These are phyloP conservation scores for Netelia melanura DNA, from an alignment of 2,888 invertebrate genomes.

Conservation along the genomic window DNA sequence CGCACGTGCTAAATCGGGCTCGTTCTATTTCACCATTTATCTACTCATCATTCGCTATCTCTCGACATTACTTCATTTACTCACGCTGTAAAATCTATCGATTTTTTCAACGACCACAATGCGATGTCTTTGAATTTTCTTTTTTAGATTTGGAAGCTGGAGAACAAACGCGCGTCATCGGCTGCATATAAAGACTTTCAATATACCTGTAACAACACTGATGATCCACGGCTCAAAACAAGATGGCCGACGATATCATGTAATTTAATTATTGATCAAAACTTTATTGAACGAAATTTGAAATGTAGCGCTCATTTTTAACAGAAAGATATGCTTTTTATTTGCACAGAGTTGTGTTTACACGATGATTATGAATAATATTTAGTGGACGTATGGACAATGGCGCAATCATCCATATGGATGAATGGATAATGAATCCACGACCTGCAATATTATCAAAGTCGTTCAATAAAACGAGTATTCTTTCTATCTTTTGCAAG, in stretches of 20 bases:
- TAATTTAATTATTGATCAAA: background rate
- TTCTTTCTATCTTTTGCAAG: too few species aligned
- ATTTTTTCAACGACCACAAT: background rate
- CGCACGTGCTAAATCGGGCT: background rate
- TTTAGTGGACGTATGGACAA: slow-evolving; percentile 2
- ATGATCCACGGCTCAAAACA: background rate
- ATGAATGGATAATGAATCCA: background rate
- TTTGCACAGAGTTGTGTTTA: background rate
- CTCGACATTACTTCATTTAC: slow-evolving; percentile 37
- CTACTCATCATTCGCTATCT: slow-evolving; percentile 48
- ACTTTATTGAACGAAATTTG: background rate
- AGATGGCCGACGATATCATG: background rate
- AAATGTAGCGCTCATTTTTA: background rate
- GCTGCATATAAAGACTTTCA: slow-evolving; percentile 78
- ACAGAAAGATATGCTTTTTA: background rate
- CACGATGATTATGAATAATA: background rate
- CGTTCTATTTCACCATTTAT: slow-evolving; percentile 35
- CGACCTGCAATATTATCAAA: background rate
- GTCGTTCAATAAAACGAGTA: background rate
- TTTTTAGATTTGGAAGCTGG: slow-evolving; percentile 79
- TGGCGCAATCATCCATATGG: background rate
- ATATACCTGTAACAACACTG: background rate
- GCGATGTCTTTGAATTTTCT: slow-evolving; percentile 43
- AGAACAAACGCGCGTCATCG: slow-evolving; percentile 79
- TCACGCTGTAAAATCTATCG: background rate